Conservation (phyloP, 2,888 invertebrate species). For the Plutella xylostella region DNA sequence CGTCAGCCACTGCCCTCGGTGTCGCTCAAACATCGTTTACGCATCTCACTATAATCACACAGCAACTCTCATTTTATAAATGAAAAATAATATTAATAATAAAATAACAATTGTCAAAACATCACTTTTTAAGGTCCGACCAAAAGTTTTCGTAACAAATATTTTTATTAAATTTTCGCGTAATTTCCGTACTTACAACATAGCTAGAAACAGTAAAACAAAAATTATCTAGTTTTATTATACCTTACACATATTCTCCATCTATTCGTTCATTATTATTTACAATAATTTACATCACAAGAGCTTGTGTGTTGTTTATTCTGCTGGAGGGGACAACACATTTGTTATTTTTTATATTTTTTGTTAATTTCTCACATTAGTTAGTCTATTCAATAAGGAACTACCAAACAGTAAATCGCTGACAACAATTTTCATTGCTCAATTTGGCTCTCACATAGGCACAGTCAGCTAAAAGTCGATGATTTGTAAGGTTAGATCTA, state of each 20-base stretch:
- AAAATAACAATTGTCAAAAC: constrained; percentile 45
- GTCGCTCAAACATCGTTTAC: too few species aligned
- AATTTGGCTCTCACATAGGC: too few species aligned
- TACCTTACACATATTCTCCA: constrained; percentile 38
- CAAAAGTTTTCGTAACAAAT: constrained; percentile 21
- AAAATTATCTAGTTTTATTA: constrained; percentile 25
- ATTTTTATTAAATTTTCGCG: constrained; percentile 13
- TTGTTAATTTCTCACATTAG: constrained; percentile 19
- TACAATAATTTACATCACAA: constrained; percentile 69
- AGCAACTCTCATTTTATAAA: constrained; percentile 46
- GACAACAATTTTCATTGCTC: constrained; percentile 11
- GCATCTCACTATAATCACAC: constrained; percentile 54
- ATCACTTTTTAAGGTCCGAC: constrained; percentile 33
- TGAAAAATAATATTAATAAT: constrained; percentile 38
- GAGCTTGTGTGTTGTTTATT: constrained; percentile 35
- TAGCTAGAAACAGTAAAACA: constrained; percentile 31
- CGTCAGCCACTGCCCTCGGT: too few species aligned
- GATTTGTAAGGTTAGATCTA: too few species aligned
- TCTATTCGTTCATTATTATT: constrained; percentile 36
- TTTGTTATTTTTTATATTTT: constrained; percentile 23
- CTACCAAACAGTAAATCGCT: constrained; percentile 21
- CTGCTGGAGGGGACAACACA: constrained; percentile 27
- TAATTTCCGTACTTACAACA: constrained; percentile 50
- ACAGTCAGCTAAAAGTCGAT: too few species aligned
- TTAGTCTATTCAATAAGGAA: constrained; percentile 32